Base-by-base conservation (phyloP, 2,797 vertebrate species). In the Rostrhamus sociabilis region DNA sequence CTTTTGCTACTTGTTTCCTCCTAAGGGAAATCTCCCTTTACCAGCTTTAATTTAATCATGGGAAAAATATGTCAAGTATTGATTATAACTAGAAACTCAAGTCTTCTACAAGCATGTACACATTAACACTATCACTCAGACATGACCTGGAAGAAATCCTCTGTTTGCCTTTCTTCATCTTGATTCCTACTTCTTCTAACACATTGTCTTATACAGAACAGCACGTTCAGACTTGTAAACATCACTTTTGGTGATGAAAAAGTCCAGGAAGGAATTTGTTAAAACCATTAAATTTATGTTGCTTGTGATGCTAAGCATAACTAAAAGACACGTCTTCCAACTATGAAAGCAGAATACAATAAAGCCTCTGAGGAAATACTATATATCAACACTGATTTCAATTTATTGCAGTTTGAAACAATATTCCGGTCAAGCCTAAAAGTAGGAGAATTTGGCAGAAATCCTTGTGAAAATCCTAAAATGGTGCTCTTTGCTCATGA, bases 21-120 rank as follows among this genome's bases (percentile, higher is more conserved):
- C 82, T 60, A 60, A 42, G 85, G 69, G 95, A 93, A 96, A 87
- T 89, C 66, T 69, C n/a, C 71, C 62, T 81, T 92, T 91, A 76
- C 14, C 9, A 47, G 78, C 42, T 95, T 91, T 96, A 90, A 96
- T 95, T 95, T 90, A 94, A 86, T 90, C 90, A 82, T 23, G 72
- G 60, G 71, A 48, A 87, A 84, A 62, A 90, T 91, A 94, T 87
- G 75, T 95, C 84, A 88, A 89, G 66, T 96, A 93, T 87, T 64
- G 74, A 97, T 96, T 95, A 77, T 84, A 95, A 91, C 80, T 78
- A 86, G 91, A 91, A 89, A 88, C 60, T 47, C 2, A 89, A 78
- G 60, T 86, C 77, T 56, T 79, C 82, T 89, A 94, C 91, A 89
- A 93, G 76, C 79, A 21, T 21, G 90, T 68, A 72, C 59, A 60